Percentiles rank a stretch among this genome's conserved stretches.
phyloP scores from a whole-genome alignment of 2,797 vertebrate species.

The Clamator glandarius region DNA sequence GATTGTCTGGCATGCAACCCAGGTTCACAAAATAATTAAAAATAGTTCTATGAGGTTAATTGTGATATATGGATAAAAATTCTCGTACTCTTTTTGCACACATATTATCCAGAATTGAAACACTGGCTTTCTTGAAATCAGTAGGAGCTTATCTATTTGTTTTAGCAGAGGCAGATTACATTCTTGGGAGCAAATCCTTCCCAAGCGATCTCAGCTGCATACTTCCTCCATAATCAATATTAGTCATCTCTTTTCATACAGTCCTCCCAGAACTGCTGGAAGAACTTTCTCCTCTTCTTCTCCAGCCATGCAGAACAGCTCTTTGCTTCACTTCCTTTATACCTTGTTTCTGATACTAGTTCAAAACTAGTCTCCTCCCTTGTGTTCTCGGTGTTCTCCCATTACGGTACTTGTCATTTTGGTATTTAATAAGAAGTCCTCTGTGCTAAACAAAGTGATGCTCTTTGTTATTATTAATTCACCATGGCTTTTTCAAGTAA shows the following conservation, averaged over 20 bases:
- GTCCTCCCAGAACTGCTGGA: not conserved
- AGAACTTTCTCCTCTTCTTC: not conserved
- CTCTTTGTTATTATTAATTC: not conserved
- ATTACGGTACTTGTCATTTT: not conserved
- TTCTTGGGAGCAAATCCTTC: not conserved
- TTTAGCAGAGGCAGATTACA: not conserved
- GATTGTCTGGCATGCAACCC: not conserved
- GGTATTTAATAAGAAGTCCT: not conserved
- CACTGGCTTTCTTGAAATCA: not conserved
- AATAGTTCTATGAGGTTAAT: not conserved
- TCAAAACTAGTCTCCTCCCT: not conserved
- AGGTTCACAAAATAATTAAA: not conserved
- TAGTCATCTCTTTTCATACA: not conserved
- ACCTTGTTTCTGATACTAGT: not conserved
- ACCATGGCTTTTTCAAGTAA: not conserved
- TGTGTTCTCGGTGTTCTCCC: not conserved
- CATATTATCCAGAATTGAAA: not conserved
- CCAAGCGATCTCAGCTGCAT: not conserved
- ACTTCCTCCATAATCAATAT: not conserved
- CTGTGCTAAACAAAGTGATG: not conserved
- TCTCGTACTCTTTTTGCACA: not conserved
- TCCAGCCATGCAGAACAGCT: not conserved
- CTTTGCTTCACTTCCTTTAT: not conserved
- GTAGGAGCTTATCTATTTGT: not conserved
- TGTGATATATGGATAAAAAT: not conserved